phyloP scores from a whole-genome alignment of 2,797 vertebrate genomes.

The Morelia viridis region DNA sequence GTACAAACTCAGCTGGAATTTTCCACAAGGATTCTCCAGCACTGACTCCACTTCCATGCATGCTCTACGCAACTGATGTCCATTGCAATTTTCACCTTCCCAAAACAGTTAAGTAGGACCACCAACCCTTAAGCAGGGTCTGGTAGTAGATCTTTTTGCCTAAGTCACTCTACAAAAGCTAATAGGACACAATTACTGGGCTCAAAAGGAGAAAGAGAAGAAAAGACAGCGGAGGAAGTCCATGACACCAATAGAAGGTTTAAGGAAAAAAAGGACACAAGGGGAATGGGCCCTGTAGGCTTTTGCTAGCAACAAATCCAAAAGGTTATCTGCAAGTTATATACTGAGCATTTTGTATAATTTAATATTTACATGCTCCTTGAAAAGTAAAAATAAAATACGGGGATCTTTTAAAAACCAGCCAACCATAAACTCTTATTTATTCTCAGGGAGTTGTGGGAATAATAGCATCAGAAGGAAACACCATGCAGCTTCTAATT shows the following conservation, averaged over 20 bases:
- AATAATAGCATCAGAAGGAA: not conserved
- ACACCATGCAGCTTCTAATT: not conserved
- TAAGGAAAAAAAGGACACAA: not conserved
- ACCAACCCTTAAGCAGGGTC: not conserved
- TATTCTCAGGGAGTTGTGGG: not conserved
- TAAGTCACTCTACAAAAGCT: no score
- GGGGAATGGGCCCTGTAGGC: not conserved
- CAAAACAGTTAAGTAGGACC: not conserved
- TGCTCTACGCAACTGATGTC: not conserved
- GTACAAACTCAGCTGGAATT: not conserved
- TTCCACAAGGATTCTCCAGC: not conserved
- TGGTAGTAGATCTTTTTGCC: not conserved
- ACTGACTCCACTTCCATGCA: not conserved
- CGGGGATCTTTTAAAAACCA: not conserved
- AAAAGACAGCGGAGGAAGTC: not conserved
- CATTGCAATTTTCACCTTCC: not conserved
- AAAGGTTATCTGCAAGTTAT: not conserved
- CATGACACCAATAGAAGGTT: no score
- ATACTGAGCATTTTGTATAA: not conserved
- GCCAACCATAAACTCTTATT: not conserved
- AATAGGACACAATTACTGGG: not conserved
- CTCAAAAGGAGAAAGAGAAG: not conserved
- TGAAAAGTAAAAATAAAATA: not conserved
- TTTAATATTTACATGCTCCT: not conserved
- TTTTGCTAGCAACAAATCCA: not conserved